phyloP scores from a whole-genome alignment of 2,888 invertebrate species.

The Mechanitis mazaeus region DNA sequence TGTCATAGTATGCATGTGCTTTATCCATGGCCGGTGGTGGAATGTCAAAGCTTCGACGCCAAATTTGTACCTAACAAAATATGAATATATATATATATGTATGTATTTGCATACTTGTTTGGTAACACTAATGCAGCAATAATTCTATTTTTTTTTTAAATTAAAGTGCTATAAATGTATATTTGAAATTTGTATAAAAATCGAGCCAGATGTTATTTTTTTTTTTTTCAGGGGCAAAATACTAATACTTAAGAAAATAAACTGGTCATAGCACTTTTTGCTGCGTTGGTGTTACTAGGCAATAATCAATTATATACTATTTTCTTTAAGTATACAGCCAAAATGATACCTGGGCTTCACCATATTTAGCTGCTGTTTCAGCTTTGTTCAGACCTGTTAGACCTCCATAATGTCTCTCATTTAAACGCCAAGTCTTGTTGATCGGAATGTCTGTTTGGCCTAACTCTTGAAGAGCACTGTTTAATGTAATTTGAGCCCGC shows the following conservation, averaged over 20 bases:
- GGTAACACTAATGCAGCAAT: too few relatives aligned
- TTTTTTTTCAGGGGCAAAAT: too few relatives aligned
- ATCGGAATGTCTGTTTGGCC: slow-evolving; percentile 82
- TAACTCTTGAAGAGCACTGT: slow-evolving; percentile 80
- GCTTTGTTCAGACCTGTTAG: slow-evolving; percentile 90
- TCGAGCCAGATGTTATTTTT: too few relatives aligned
- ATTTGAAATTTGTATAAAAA: too few relatives aligned
- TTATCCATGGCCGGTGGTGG: slow-evolving; percentile 89
- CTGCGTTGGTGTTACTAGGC: too few relatives aligned
- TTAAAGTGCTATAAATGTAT: too few relatives aligned
- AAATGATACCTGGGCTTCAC: slow-evolving; percentile 82
- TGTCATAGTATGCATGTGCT: slow-evolving; percentile 84
- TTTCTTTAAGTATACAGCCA: too few relatives aligned
- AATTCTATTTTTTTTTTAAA: too few relatives aligned
- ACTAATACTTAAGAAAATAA: too few relatives aligned
- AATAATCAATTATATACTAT: too few relatives aligned
- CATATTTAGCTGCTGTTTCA: slow-evolving; percentile 89
- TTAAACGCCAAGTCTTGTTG: slow-evolving; percentile 87
- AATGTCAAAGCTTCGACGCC: slow-evolving; percentile 89
- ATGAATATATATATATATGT: slow-evolving; percentile 8
- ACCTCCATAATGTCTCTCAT: slow-evolving; percentile 92
- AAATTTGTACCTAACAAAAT: slow-evolving; percentile 81
- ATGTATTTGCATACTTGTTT: background rate
- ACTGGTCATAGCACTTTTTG: too few relatives aligned
- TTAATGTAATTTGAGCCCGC: slow-evolving; percentile 85